Evolutionary conservation across 2,113 vertebrate species (phyloP).

Genomic region (Capreolus pygargus): DNA sequence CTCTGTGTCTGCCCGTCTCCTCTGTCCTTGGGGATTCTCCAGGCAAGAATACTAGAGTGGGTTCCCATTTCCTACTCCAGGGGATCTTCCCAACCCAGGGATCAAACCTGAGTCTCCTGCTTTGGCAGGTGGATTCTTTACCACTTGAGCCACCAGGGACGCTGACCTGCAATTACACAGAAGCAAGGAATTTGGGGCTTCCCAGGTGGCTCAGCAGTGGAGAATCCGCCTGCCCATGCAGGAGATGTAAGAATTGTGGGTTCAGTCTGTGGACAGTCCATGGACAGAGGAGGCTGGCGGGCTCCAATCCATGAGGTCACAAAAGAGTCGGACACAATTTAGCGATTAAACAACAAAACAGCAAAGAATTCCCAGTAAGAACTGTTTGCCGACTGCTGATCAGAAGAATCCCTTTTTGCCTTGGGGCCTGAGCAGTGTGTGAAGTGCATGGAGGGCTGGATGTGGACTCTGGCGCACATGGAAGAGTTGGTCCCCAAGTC

Average conservation of each 20-base stretch:
- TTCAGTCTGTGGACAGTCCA: not conserved
- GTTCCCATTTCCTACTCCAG: not conserved
- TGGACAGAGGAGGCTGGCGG: not conserved
- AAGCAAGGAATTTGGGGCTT: not conserved
- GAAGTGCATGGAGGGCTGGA: not conserved
- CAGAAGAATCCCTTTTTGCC: not conserved
- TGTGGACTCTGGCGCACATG: accelerated
- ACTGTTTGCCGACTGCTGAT: not conserved
- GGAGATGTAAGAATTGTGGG: not conserved
- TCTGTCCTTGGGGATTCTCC: not conserved
- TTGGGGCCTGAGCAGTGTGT: too few relatives aligned
- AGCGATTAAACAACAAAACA: not conserved
- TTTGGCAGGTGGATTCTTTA: not conserved
- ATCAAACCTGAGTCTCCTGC: not conserved
- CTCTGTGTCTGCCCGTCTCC: not conserved
- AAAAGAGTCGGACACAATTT: not conserved
- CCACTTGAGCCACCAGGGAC: not conserved
- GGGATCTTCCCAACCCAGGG: not conserved
- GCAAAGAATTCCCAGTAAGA: not conserved
- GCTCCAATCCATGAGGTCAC: not conserved
- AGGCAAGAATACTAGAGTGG: not conserved
- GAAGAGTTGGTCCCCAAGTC: not conserved
- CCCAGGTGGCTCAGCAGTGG: not conserved
- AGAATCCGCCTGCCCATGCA: not conserved
- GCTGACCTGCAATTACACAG: not conserved